Conservation (phyloP, 2,888 invertebrate species). For the Octodonta nipae region DNA sequence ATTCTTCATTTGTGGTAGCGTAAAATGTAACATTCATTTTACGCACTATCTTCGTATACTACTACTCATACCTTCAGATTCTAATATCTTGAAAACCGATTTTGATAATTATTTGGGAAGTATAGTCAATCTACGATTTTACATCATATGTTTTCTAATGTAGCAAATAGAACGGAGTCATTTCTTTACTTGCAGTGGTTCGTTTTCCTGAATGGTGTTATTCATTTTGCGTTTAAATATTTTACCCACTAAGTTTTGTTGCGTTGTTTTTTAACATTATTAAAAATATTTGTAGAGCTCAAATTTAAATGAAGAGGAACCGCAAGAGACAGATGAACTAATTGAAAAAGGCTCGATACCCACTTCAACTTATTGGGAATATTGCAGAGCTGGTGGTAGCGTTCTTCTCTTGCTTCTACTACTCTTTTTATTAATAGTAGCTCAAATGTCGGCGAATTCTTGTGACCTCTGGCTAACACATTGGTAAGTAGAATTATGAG, state of each 20-base stretch:
- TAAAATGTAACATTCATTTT: no score
- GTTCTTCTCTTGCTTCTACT: conserved; percentile 42
- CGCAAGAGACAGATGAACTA: conserved; percentile 50
- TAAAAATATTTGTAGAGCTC: conserved; percentile 8
- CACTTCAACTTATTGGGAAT: conserved; percentile 49
- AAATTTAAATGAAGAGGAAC: conserved; percentile 29
- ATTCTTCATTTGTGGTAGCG: no score
- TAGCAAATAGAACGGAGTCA: no score
- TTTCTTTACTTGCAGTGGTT: no score
- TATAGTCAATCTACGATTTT: no score
- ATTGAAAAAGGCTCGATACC: conserved; percentile 51
- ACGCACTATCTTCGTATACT: no score
- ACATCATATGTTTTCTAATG: no score
- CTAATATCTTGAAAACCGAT: no score
- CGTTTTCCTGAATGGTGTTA: no score
- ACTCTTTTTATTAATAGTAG: conserved; percentile 44
- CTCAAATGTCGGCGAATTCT: conserved; percentile 56
- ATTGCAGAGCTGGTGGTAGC: conserved; percentile 57
- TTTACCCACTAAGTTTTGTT: neutral
- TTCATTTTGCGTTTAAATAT: no score
- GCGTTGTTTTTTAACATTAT: conserved; percentile 3
- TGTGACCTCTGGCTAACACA: conserved; percentile 65
- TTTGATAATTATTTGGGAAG: no score
- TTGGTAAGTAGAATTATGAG: conserved; percentile 43
- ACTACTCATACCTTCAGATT: no score